phyloP scores from a whole-genome alignment of 2,888 invertebrate species.

The Ellobium chinense region DNA sequence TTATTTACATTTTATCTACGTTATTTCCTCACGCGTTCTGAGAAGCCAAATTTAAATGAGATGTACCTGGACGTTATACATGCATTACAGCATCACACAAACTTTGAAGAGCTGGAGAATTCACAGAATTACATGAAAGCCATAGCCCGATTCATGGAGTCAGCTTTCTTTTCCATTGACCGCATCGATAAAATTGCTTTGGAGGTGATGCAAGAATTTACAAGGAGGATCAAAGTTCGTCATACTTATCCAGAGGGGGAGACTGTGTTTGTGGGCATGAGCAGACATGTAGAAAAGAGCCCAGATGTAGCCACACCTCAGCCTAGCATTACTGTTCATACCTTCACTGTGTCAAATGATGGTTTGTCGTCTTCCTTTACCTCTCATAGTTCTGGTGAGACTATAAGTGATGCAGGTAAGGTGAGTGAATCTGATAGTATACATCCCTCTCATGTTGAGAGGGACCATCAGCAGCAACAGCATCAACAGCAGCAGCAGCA shows the following conservation, averaged over 20 bases:
- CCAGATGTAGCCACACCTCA: conserved; percentile 3
- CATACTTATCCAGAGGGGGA: conserved; percentile 32
- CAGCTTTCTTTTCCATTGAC: conserved; percentile 62
- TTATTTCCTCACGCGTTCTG: not conserved
- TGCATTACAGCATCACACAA: conserved; percentile 65
- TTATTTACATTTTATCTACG: conserved; percentile 54
- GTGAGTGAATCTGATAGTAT: no score
- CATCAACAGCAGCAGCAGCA: not conserved
- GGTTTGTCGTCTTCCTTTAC: conserved; percentile 15
- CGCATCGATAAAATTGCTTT: conserved; percentile 54
- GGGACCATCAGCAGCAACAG: not conserved
- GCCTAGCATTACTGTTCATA: conserved; percentile 1
- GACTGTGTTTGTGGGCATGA: conserved; percentile 9
- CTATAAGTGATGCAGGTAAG: no score
- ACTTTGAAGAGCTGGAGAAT: conserved; percentile 60
- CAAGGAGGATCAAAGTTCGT: conserved; percentile 56
- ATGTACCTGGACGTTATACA: conserved; percentile 64
- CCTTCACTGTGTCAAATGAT: conserved; percentile 2
- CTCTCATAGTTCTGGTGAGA: no score
- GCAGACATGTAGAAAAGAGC: not conserved
- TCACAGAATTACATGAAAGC: conserved; percentile 64
- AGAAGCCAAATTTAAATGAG: conserved; percentile 60
- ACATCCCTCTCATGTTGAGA: no score
- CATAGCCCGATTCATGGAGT: conserved; percentile 65
- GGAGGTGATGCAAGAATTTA: conserved; percentile 58